phyloP scores from a whole-genome alignment of 2,797 vertebrate species.

The Acestrorhynchus altus region DNA sequence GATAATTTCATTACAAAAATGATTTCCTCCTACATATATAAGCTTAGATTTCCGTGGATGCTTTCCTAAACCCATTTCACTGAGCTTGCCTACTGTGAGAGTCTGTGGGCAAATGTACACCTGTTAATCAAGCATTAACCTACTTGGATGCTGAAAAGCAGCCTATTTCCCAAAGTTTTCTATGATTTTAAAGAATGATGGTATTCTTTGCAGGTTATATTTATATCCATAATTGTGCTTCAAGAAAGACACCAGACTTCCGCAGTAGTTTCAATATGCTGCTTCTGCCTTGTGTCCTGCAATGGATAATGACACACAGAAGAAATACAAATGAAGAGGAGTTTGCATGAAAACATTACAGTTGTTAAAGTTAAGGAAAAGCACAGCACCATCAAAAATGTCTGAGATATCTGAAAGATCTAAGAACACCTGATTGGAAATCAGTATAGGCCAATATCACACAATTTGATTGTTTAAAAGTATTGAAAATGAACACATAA shows the following conservation, averaged over 20 bases:
- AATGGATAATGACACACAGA: not conserved
- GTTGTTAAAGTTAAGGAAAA: too few species aligned
- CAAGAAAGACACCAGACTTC: not conserved
- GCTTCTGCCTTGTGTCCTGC: not conserved
- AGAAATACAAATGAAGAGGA: not conserved
- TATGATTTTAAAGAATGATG: not conserved
- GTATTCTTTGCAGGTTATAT: not conserved
- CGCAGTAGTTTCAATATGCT: not conserved
- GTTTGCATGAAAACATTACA: not conserved
- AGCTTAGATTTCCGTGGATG: not conserved
- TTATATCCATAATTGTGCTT: not conserved
- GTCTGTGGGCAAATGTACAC: not conserved
- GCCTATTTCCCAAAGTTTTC: not conserved
- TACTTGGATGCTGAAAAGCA: not conserved
- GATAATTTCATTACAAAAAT: not conserved
- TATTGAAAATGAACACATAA: too few species aligned
- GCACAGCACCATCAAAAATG: too few species aligned
- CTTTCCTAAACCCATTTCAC: not conserved
- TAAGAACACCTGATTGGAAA: too few species aligned
- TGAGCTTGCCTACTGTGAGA: not conserved
- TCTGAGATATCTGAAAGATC: too few species aligned
- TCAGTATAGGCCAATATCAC: too few species aligned
- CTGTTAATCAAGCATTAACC: conserved; percentile 14
- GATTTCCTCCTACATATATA: not conserved
- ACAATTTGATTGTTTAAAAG: not conserved